phyloP scores from a whole-genome alignment of 2,888 invertebrate genomes.

The Calephelis perditalis region DNA sequence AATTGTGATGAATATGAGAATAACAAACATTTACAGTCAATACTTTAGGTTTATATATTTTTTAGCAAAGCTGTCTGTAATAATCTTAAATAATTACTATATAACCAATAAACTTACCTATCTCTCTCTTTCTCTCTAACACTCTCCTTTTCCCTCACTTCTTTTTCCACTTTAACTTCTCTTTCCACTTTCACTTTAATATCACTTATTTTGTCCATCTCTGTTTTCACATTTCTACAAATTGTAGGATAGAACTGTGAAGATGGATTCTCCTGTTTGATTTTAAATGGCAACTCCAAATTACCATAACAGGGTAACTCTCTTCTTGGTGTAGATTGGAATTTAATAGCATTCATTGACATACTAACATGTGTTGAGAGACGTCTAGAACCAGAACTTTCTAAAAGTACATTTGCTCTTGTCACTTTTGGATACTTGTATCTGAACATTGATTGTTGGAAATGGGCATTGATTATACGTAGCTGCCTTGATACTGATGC shows the following conservation, averaged over 20 bases:
- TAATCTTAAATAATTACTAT: conserved; percentile 23
- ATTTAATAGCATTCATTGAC: conserved; percentile 57
- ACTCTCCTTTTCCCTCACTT: conserved; percentile 38
- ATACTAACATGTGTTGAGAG: conserved; percentile 56
- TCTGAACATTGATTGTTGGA: conserved; percentile 57
- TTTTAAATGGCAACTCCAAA: conserved; percentile 62
- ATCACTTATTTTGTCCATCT: conserved; percentile 35
- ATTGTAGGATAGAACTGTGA: conserved; percentile 52
- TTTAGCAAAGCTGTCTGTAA: background rate
- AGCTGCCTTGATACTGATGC: conserved; percentile 65
- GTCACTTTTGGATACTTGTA: conserved; percentile 70
- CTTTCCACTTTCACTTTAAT: conserved; percentile 43
- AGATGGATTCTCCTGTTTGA: conserved; percentile 53
- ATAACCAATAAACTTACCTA: conserved; percentile 37
- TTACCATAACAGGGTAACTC: conserved; percentile 70
- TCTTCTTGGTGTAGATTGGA: conserved; percentile 59
- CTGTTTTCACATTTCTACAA: conserved; percentile 41
- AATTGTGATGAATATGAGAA: no score
- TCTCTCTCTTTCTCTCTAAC: conserved; percentile 44
- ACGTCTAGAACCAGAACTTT: conserved; percentile 46
- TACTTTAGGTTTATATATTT: background rate
- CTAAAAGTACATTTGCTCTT: conserved; percentile 61
- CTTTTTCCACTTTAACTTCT: conserved; percentile 41
- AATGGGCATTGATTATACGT: conserved; percentile 61
- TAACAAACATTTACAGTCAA: background rate